Evolutionary conservation across 2,113 vertebrate genomes (phyloP).

Genomic region (Zosterops borbonicus): DNA sequence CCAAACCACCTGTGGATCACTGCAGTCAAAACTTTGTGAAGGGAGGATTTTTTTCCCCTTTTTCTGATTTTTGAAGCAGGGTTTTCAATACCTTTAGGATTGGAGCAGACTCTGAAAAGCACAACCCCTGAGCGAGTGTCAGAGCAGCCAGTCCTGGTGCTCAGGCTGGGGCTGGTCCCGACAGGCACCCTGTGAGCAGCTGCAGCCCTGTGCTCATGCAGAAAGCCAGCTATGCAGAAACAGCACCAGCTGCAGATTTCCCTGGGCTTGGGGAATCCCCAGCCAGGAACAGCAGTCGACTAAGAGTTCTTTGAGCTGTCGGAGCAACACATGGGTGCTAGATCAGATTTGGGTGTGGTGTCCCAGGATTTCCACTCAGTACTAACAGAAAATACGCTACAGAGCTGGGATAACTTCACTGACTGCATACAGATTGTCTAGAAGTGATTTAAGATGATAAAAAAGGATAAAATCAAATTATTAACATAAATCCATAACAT

Average conservation of each 20-base stretch:
- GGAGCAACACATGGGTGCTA: not conserved
- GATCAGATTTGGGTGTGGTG: not conserved
- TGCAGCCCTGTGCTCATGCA: not conserved
- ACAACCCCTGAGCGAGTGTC: fast-evolving
- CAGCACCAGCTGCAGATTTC: not conserved
- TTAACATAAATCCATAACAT: not conserved
- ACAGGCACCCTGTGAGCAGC: not conserved
- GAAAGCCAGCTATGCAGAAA: not conserved
- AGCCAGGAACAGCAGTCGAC: not conserved
- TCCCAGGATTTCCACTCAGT: not conserved
- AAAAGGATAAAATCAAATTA: not conserved
- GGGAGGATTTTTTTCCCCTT: fast-evolving
- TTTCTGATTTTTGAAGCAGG: not conserved
- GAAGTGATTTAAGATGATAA: not conserved
- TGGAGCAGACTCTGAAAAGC: not conserved
- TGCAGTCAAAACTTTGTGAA: not conserved
- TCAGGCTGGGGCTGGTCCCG: not conserved
- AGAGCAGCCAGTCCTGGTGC: not conserved
- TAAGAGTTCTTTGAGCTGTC: not conserved
- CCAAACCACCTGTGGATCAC: constrained; percentile 32
- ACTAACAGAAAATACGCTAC: not conserved
- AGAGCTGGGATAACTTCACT: not conserved
- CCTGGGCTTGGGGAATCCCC: not conserved
- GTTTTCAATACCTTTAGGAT: not conserved
- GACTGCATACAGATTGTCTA: not conserved